phyloP scores from a whole-genome alignment of 1,140 invertebrate species.

The Drosophila santomea region DNA sequence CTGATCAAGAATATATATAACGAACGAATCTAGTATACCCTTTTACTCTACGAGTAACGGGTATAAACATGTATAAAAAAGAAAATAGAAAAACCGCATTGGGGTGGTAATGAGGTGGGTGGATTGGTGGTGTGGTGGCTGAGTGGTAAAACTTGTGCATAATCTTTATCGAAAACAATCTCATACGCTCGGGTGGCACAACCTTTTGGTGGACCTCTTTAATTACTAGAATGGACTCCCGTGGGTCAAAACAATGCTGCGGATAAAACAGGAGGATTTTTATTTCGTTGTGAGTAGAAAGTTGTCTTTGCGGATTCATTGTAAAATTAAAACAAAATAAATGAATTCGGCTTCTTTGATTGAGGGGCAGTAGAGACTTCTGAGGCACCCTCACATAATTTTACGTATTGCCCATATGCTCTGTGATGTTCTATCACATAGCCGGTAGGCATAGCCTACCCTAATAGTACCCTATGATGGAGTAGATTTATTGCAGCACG shows the following conservation, averaged over 20 bases:
- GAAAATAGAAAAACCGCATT: constrained; percentile 53
- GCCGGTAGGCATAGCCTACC: not conserved
- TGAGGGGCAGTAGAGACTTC: too few species aligned
- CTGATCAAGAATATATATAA: too few species aligned
- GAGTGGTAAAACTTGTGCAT: constrained; percentile 59
- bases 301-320: not conserved
- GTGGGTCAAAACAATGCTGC: constrained; percentile 5
- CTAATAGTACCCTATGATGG: constrained; percentile 3
- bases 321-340: too few species aligned
- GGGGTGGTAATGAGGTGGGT: constrained; percentile 15
- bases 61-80: constrained; percentile 41
- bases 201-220: constrained; percentile 40
- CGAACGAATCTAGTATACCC: too few species aligned
- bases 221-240: constrained; percentile 46
- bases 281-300: not conserved
- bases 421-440: not conserved
- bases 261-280: constrained; percentile 11
- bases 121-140: constrained; percentile 29
- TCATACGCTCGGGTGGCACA: constrained; percentile 21
- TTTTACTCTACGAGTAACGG: too few species aligned
- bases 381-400: too few species aligned
- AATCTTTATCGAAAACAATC: constrained; percentile 80
- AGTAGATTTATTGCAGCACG: constrained; percentile 63
- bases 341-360: too few species aligned
- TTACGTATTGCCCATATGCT: not conserved